A percentile compares a stretch with the other conserved stretches of the same genome.
These are phyloP conservation scores for Periparus ater DNA, from an alignment of 2,797 vertebrate species.

Conservation along the genomic window DNA sequence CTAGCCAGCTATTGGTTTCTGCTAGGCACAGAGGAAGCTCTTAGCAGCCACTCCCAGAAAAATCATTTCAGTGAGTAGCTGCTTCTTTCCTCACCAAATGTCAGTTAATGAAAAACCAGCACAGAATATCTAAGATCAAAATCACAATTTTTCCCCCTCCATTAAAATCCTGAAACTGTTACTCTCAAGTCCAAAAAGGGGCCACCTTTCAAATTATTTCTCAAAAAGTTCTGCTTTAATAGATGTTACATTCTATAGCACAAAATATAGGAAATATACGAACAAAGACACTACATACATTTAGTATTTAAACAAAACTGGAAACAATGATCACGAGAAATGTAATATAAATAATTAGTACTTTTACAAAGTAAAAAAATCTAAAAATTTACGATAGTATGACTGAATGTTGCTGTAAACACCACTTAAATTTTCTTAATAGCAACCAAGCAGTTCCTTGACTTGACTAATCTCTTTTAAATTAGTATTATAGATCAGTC, in stretches of 20 bases:
- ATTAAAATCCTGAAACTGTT: not conserved
- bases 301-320: not conserved
- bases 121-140: not conserved
- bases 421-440: not conserved
- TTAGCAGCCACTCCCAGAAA: too few species aligned
- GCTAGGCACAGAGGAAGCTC: too few species aligned
- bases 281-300: not conserved
- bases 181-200: not conserved
- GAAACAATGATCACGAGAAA: not conserved
- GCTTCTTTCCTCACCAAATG: too few species aligned
- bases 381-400: too few species aligned
- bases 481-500: not conserved
- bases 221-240: not conserved
- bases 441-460: not conserved
- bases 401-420: not conserved
- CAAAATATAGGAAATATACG: not conserved
- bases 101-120: too few species aligned
- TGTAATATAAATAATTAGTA: not conserved
- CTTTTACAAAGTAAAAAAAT: not conserved
- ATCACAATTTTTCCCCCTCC: not conserved
- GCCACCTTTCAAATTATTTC: not conserved
- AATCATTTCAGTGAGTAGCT: too few species aligned
- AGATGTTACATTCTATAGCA: not conserved
- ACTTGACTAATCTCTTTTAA: not conserved
- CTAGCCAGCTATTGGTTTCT: too few species aligned